Percentiles rank a stretch among this genome's conserved stretches.
phyloP scores from a whole-genome alignment of 2,888 invertebrate species.

The Mythimna vitellina region DNA sequence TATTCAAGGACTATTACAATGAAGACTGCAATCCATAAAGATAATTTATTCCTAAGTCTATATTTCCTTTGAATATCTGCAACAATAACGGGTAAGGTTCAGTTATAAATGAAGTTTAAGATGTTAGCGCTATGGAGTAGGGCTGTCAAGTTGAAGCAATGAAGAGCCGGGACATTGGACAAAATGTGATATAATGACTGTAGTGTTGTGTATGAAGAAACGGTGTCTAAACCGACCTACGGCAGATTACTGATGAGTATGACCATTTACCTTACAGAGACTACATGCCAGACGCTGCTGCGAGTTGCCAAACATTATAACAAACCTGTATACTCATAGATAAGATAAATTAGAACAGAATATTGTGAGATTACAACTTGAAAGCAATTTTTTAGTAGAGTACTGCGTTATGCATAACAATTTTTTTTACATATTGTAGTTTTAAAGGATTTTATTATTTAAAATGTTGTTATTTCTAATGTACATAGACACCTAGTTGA shows the following conservation, averaged over 20 bases:
- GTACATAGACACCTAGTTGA: conserved; percentile 45
- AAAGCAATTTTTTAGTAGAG: conserved; percentile 48
- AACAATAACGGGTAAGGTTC: conserved; percentile 35
- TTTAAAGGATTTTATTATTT: conserved; percentile 33
- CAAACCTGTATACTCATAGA: conserved; percentile 69
- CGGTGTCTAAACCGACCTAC: conserved; percentile 69
- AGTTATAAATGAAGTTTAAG: conserved; percentile 36
- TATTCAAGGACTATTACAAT: conserved; percentile 41
- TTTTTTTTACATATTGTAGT: conserved; percentile 11
- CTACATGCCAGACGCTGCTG: conserved; percentile 76
- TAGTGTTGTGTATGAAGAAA: conserved; percentile 75
- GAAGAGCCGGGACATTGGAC: conserved; percentile 60
- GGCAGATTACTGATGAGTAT: conserved; percentile 80
- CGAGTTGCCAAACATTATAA: conserved; percentile 81
- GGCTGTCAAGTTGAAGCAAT: conserved; percentile 59
- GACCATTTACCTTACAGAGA: conserved; percentile 88
- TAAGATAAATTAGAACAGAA: conserved; percentile 52
- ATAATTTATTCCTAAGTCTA: conserved; percentile 35
- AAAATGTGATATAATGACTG: conserved; percentile 73
- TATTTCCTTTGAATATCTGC: conserved; percentile 43
- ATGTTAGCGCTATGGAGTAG: conserved; percentile 31
- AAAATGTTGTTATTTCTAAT: conserved; percentile 41
- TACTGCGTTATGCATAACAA: too few relatives aligned
- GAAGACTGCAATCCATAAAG: conserved; percentile 37
- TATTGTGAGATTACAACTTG: conserved; percentile 53